phyloP scores from a whole-genome alignment of 2,888 invertebrate species.

The Argynnis bischoffii region DNA sequence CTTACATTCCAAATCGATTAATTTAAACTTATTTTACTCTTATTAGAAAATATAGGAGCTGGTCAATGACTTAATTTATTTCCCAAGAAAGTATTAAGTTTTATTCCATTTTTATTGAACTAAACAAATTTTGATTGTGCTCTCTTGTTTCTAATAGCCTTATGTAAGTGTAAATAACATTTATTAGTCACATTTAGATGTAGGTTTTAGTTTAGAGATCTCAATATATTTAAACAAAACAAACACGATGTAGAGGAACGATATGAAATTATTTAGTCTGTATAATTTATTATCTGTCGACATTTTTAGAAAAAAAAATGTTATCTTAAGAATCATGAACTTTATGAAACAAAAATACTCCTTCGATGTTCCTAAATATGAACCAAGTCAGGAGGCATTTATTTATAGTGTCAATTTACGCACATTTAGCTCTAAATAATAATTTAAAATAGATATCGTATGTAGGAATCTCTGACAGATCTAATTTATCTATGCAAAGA shows the following conservation, averaged over 20 bases:
- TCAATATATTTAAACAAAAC: slow-evolving; percentile 32
- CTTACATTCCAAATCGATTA: slow-evolving; percentile 19
- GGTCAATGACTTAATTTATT: slow-evolving; percentile 9
- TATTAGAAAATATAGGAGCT: slow-evolving; percentile 9
- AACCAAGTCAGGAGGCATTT: slow-evolving; percentile 12
- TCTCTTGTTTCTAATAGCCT: neutral
- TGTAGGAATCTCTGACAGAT: neutral
- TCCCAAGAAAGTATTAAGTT: slow-evolving; percentile 11
- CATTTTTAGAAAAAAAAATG: too few relatives aligned
- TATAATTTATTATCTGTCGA: too few relatives aligned
- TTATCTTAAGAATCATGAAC: neutral
- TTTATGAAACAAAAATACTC: slow-evolving; percentile 15
- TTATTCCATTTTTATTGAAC: slow-evolving; percentile 15
- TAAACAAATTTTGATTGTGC: neutral
- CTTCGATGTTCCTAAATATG: slow-evolving; percentile 21
- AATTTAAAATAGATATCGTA: neutral
- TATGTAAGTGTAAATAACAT: slow-evolving; percentile 35
- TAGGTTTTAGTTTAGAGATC: slow-evolving; percentile 41
- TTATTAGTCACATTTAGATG: slow-evolving; percentile 38
- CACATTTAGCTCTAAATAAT: slow-evolving; percentile 1
- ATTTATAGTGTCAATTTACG: neutral
- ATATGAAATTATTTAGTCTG: neutral
- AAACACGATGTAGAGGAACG: neutral
- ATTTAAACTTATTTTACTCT: neutral
- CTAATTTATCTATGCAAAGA: neutral